Evolutionary conservation across 2,113 vertebrate species (phyloP).

Genomic region (Bettongia penicillata): DNA sequence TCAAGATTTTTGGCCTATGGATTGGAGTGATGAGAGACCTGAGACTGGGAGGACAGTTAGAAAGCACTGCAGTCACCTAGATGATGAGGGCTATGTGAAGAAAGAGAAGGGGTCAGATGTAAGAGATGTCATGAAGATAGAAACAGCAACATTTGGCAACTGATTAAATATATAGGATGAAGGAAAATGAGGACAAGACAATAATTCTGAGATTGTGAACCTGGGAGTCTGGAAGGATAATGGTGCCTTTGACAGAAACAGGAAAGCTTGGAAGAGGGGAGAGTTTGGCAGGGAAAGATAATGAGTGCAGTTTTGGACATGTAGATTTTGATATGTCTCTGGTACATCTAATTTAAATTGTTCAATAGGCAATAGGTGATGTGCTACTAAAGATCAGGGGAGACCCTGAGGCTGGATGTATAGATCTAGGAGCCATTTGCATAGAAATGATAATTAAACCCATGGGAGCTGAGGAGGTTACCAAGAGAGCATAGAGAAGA

Average conservation of each 20-base stretch:
- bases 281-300: not conserved
- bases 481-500: not conserved
- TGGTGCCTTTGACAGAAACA: not conserved
- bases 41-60: not conserved
- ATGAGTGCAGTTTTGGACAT: not conserved
- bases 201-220: not conserved
- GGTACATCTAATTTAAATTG: not conserved
- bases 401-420: not conserved
- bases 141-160: not conserved
- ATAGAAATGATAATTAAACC: slow-evolving; percentile 4
- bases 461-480: not conserved
- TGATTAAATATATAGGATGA: not conserved
- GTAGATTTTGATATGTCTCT: not conserved
- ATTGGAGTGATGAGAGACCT: not conserved
- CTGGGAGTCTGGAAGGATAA: not conserved
- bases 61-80: not conserved
- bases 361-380: not conserved
- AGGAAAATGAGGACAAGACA: not conserved
- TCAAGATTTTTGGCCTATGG: not conserved
- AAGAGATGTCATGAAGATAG: not conserved
- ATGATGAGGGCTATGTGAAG: not conserved
- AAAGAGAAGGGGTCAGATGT: not conserved
- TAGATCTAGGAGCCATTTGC: not conserved
- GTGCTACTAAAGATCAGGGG: not conserved
- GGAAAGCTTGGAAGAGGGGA: not conserved